phyloP scores from a whole-genome alignment of 1,140 invertebrate genomes.

The Ladona fulva region DNA sequence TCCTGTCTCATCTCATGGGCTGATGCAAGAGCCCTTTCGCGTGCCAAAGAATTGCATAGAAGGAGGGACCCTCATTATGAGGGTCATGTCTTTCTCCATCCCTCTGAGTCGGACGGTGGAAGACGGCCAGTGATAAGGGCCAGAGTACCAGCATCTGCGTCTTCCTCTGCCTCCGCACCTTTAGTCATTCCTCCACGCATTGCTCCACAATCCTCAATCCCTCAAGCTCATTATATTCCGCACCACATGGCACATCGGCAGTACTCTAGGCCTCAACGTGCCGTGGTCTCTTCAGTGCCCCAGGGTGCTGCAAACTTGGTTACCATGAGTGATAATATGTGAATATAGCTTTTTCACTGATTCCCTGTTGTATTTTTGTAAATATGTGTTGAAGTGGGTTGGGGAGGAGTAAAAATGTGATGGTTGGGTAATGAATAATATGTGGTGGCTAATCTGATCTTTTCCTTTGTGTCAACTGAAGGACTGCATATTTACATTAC shows the following conservation, averaged over 20 bases:
- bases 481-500: too few species aligned
- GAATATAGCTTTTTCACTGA: not conserved
- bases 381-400: too few species aligned
- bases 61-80: not conserved
- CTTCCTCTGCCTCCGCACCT: not conserved
- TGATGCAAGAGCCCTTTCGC: not conserved
- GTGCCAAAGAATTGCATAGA: not conserved
- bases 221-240: not conserved
- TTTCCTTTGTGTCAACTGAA: too few species aligned
- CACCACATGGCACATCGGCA: not conserved
- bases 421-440: too few species aligned
- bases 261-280: not conserved
- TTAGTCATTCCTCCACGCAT: not conserved
- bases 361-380: too few species aligned
- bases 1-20: slow-evolving; percentile 48
- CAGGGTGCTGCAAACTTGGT: not conserved
- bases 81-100: not conserved
- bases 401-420: too few species aligned
- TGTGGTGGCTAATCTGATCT: too few species aligned
- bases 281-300: not conserved
- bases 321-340: not conserved
- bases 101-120: not conserved
- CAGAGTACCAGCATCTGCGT: not conserved
- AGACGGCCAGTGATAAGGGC: not conserved
- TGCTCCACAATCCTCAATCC: not conserved